Conservation (phyloP, 1,140 invertebrate genomes). For the Drepana arcuata region DNA sequence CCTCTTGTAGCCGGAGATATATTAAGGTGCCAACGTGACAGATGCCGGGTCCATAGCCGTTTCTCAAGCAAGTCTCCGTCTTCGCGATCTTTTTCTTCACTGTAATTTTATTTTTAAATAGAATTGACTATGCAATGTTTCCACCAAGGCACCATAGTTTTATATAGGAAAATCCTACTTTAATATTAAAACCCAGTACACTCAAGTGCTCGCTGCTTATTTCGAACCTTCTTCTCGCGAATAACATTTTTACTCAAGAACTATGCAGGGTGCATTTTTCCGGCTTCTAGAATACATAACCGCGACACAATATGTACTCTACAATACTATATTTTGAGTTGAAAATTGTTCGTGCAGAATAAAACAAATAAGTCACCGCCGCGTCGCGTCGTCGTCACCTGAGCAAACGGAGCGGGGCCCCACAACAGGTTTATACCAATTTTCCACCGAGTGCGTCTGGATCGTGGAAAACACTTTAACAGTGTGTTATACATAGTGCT, state of each 20-base stretch:
- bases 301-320: conserved; percentile 21
- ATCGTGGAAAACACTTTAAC: conserved; percentile 55
- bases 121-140: background rate
- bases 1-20: too few species aligned
- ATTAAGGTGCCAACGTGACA: too few species aligned
- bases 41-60: too few species aligned
- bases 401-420: conserved; percentile 40
- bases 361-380: conserved; percentile 41
- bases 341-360: conserved; percentile 13
- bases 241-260: conserved; percentile 53
- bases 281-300: conserved; percentile 33
- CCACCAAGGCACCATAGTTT: background rate
- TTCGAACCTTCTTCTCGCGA: conserved; percentile 35
- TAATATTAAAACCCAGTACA: conserved; percentile 49
- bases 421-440: conserved; percentile 67
- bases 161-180: conserved; percentile 21
- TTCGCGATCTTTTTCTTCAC: too few species aligned
- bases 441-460: conserved; percentile 64
- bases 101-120: background rate
- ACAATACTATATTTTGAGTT: conserved; percentile 11
- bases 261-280: conserved; percentile 48
- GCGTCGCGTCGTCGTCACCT: conserved; percentile 57
- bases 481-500: too few species aligned
- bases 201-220: conserved; percentile 39
- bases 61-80: too few species aligned